A percentile compares a stretch with the other conserved stretches of the same genome.
These are phyloP conservation scores for Syngnathus acus DNA, from an alignment of 2,797 vertebrate genomes.

Conservation along the genomic window DNA sequence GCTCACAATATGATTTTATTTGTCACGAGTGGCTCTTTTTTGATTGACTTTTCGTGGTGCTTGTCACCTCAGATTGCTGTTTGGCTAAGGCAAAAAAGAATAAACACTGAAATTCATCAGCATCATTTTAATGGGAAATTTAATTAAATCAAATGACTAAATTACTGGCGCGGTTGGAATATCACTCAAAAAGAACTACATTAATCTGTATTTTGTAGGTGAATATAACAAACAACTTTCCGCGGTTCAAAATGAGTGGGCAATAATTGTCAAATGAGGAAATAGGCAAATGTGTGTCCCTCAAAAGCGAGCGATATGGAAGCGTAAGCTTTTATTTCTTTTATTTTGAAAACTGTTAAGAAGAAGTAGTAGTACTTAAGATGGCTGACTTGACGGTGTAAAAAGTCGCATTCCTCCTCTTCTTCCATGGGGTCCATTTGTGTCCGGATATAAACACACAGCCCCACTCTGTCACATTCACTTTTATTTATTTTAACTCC, in stretches of 20 bases:
- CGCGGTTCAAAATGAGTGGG: neutral
- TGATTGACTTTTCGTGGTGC: neutral
- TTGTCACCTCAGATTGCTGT: neutral
- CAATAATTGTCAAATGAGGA: neutral
- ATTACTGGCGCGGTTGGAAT: neutral
- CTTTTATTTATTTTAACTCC: slow-evolving; percentile 5
- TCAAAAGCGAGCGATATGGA: neutral
- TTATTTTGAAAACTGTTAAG: slow-evolving; percentile 35
- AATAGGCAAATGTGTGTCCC: neutral
- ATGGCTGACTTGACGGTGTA: neutral
- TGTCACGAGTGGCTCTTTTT: neutral
- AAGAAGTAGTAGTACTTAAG: neutral
- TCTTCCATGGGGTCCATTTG: slow-evolving; percentile 35
- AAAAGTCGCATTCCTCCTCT: slow-evolving; percentile 8
- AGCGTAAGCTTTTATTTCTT: slow-evolving; percentile 17
- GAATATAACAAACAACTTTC: neutral
- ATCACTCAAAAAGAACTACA: too few relatives aligned
- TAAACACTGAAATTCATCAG: neutral
- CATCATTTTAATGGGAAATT: neutral
- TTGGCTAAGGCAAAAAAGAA: neutral
- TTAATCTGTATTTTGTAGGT: neutral
- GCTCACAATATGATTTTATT: neutral
- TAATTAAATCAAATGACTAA: neutral
- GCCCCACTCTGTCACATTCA: slow-evolving; percentile 5
- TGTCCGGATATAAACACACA: slow-evolving; percentile 60